Base-by-base conservation (phyloP, 2,113 vertebrate species). In the Gorsachius goisagi region DNA sequence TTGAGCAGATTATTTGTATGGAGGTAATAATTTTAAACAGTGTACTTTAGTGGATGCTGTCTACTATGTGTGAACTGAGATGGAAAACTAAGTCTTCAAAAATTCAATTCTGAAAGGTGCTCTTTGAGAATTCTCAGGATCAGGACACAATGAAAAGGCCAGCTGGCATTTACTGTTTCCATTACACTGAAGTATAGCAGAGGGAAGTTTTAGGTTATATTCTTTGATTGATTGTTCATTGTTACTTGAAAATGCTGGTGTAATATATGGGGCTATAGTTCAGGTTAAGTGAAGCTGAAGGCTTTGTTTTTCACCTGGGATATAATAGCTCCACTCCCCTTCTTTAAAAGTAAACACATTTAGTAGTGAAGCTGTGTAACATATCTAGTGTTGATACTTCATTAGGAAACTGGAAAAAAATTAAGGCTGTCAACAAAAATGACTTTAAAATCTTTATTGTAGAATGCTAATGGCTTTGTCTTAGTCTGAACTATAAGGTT, bases 181-280 rank as follows among this genome's bases (percentile, higher is more conserved):
- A 47, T 81, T 89, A 6, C 30, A 44, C 47, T 89, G 11, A 67
- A 63, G 26, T 18, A 37, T 55, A 74, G 41, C 68, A 85, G 71
- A 37, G 20, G 68, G 72, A 95, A 52, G 63, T 88, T 94, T 62
- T 85, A 92, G 52, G 37, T 93, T 84, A 17, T 45, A 49, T 67
- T 74, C 58, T 96, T 90, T 76, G 83, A 93, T 79, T 32, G 80
- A 93, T 72, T 93, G 60, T 53, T 79, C 95, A 73, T 75, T 95
- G 81, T 92, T 95, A 79, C 58, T 37, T 76, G 94, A 63, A 87
- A 95, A 55, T 44, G 12, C 37, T 50, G 20, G 64, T 88, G 66
- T 93, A 72, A 76, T 93, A 56, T 26, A 52, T 66, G 49, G 49
- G 62, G 30, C 88, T 84, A 45, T 80, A 50, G 69, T 94, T 97